Conservation (phyloP, 2,797 vertebrate species). For the Lacerta bilineata region DNA sequence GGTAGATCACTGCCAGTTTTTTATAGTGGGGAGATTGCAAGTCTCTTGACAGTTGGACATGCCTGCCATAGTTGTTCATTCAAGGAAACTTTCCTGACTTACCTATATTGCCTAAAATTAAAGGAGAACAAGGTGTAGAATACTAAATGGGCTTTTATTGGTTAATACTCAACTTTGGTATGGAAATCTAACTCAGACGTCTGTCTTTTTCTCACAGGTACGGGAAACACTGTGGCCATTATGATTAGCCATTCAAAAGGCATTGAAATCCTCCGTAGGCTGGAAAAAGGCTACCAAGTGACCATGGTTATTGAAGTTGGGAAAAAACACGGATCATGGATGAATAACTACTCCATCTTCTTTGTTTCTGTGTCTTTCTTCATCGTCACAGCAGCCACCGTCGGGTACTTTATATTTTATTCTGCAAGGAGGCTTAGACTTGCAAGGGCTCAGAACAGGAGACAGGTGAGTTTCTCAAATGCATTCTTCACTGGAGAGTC, state of each 20-base stretch:
- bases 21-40: too few relatives aligned
- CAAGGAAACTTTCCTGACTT: neutral
- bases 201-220: slow-evolving; percentile 76
- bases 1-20: too few relatives aligned
- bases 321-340: slow-evolving; percentile 84
- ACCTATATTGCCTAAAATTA: neutral
- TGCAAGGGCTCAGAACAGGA: slow-evolving; percentile 79
- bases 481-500: neutral
- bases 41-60: too few relatives aligned
- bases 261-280: slow-evolving; percentile 79
- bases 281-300: slow-evolving; percentile 82
- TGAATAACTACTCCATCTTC: slow-evolving; percentile 91
- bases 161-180: neutral
- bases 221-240: slow-evolving; percentile 84
- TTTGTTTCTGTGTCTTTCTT: slow-evolving; percentile 93
- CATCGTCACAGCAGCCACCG: slow-evolving; percentile 88
- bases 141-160: neutral
- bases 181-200: neutral
- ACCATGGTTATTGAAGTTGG: slow-evolving; percentile 85
- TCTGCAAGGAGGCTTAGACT: slow-evolving; percentile 86
- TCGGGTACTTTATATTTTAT: slow-evolving; percentile 92
- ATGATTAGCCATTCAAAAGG: slow-evolving; percentile 91
- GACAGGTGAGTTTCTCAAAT: slow-evolving; percentile 77
- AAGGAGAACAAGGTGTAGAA: neutral
- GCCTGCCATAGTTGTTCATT: too few relatives aligned